Evolutionary conservation across 2,113 vertebrate genomes (phyloP).

Genomic region (Silurus asotus): DNA sequence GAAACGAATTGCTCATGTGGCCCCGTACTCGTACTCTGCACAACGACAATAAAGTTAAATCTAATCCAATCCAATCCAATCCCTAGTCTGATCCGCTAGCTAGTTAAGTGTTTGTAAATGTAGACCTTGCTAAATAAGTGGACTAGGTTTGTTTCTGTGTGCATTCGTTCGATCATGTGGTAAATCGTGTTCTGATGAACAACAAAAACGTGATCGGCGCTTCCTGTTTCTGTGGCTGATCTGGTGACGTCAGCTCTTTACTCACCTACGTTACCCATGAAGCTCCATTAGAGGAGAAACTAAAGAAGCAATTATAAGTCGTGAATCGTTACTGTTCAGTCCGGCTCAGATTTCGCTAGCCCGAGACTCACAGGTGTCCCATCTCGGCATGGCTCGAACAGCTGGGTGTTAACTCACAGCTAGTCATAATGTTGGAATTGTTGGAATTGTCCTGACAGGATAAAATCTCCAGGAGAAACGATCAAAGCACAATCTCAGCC

Average conservation of each 20-base stretch:
- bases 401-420: not conserved
- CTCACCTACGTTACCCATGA: not conserved
- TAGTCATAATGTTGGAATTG: not conserved
- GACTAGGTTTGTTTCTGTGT: no score
- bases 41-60: no score
- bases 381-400: not conserved
- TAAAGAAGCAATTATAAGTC: not conserved
- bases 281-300: not conserved
- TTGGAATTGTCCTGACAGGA: not conserved
- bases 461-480: slow-evolving; percentile 4
- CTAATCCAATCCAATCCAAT: no score
- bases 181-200: no score
- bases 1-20: no score
- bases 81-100: not conserved
- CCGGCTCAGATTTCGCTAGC: no score
- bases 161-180: no score
- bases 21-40: no score
- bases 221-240: not conserved
- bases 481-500: not conserved
- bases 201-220: not conserved
- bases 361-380: not conserved
- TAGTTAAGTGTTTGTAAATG: not conserved
- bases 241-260: no score
- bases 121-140: not conserved
- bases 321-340: not conserved